Evolutionary conservation across 2,888 invertebrate genomes (phyloP), one percentile per base, ranked within the genome.

Genomic region (Sinotaia quadrata): DNA sequence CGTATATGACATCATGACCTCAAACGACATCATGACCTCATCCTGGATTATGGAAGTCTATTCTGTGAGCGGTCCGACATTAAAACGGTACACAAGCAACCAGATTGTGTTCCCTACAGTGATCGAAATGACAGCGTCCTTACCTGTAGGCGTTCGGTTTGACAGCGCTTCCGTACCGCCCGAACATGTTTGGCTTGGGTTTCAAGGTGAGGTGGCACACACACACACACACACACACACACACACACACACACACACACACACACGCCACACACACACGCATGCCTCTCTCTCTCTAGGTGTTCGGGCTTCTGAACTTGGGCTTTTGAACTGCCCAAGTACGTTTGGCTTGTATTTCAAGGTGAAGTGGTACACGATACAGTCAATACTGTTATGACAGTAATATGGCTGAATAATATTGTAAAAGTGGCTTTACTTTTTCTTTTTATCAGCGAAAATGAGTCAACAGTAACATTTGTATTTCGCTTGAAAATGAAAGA

Each of bases 211-310:
- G 8, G 4, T 10, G 49, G 4, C 49, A 49, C 24, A 15, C 41
- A 12, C 41, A 15, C 10, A 41, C 41, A 21, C 8, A 52, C 52
- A 21, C 52, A 52, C 52, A n/a, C 52, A 52, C 52, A 21, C 52
- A 24, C 24, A 21, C 52, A 56, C 56, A 56, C 56, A 56, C 56
- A n/a, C n/a, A n/a, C n/a, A n/a, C n/a, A n/a, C n/a, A n/a, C n/a
- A n/a, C n/a, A n/a, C n/a, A n/a, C n/a, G n/a, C n/a, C n/a, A n/a
- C n/a, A n/a, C n/a, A n/a, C n/a, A n/a, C n/a, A n/a, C n/a, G n/a
- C n/a, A n/a, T n/a, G 33, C 31, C 52, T 15, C 24, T 31, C 12
- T 15, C 24, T 15, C 24, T 15, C 24, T 15, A n/a, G n/a, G n/a
- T n/a, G n/a, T n/a, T n/a, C n/a, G n/a, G n/a, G n/a, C n/a, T n/a